These are phyloP conservation scores for Microcaecilia unicolor DNA, from an alignment of 2,797 vertebrate species.

Conservation along the genomic window DNA sequence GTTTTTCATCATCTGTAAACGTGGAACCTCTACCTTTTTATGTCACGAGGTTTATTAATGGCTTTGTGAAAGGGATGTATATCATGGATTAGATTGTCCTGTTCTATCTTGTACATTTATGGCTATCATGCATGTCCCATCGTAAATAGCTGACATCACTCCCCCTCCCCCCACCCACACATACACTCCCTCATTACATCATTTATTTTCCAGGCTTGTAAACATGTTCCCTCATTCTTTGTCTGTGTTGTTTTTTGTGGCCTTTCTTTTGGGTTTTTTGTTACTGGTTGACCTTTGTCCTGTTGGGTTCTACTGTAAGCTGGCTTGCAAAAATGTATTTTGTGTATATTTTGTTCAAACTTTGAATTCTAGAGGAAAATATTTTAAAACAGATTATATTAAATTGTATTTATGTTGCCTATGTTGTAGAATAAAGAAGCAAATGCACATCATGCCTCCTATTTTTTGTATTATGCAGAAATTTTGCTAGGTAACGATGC, in stretches of 20 bases:
- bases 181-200: not conserved
- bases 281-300: constrained; percentile 35
- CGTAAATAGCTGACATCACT: not conserved
- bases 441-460: constrained; percentile 34
- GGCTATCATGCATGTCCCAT: not conserved
- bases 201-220: too few relatives aligned
- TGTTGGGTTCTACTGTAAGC: constrained; percentile 37
- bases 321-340: constrained; percentile 58
- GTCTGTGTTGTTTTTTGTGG: constrained; percentile 12
- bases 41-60: constrained; percentile 17
- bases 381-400: constrained; percentile 57
- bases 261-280: constrained; percentile 16
- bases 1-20: constrained; percentile 26
- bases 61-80: constrained; percentile 19
- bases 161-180: constrained; percentile 7
- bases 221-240: not conserved
- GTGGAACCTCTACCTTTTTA: constrained; percentile 27
- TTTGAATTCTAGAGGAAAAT: constrained; percentile 61
- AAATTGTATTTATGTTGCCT: constrained; percentile 62
- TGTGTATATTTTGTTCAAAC: constrained; percentile 64
- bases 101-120: constrained; percentile 2
- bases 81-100: constrained; percentile 21
- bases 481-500: too few relatives aligned
- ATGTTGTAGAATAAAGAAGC: constrained; percentile 74
- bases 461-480: constrained; percentile 1